Evolutionary conservation across 2,888 invertebrate genomes (phyloP).

Genomic region (Drosophila nr. perissopoda): DNA sequence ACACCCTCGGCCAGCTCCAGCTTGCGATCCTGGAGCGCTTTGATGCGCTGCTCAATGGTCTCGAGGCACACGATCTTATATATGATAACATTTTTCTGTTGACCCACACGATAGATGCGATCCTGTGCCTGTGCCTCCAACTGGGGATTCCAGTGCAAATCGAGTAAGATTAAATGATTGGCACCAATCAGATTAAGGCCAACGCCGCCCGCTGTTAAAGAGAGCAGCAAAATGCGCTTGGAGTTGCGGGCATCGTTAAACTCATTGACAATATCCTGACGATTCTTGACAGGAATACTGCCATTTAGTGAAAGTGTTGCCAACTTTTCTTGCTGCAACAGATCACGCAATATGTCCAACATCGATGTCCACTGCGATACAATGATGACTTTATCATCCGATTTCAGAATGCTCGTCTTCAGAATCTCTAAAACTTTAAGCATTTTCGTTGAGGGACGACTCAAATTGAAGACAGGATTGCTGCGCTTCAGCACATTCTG

Average conservation of each 20-base stretch:
- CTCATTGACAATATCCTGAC: constrained; percentile 89
- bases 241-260: constrained; percentile 89
- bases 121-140: constrained; percentile 97
- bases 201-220: constrained; percentile 96
- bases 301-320: constrained; percentile 91
- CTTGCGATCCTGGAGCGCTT: constrained; percentile 92
- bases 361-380: constrained; percentile 97
- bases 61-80: constrained; percentile 94
- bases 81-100: constrained; percentile 91
- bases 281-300: constrained; percentile 89
- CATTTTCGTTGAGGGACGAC: constrained; percentile 88
- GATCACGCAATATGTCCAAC: constrained; percentile 89
- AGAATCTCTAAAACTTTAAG: constrained; percentile 87
- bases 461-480: constrained; percentile 90
- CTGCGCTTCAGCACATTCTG: constrained; percentile 88
- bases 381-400: constrained; percentile 91
- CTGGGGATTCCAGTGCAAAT: constrained; percentile 99
- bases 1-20: constrained; percentile 91
- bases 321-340: constrained; percentile 87
- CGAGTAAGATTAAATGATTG: constrained; percentile 95
- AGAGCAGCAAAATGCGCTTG: constrained; percentile 91
- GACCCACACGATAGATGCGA: constrained; percentile 96
- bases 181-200: constrained; percentile 97
- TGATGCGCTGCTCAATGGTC: constrained; percentile 95
- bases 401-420: constrained; percentile 86